Evolutionary conservation across 2,888 invertebrate genomes (phyloP), one percentile per base, ranked within the genome.

Genomic region (Conchocele bisecta): DNA sequence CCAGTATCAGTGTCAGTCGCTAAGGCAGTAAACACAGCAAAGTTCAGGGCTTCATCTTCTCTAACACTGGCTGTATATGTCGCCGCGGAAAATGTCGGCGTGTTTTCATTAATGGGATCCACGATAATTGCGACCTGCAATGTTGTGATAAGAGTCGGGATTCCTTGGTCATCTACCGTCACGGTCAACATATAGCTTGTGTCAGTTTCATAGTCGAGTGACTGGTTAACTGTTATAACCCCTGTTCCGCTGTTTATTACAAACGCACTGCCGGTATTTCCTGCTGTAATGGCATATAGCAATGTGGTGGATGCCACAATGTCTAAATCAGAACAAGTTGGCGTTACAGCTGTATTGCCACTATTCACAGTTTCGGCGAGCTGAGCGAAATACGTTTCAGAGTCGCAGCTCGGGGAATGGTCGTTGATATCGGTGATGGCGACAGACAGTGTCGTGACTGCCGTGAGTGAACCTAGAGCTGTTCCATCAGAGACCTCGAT

Each of bases 41-140:
- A 50, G 11, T 68, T 69, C 17, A 48, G 41, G 2, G 50, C 46
- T 7, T 67, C 73, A 46, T 79, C 76, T 48, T 86, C 86, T 22
- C 61, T 39, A 6, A 86, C 58, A 41, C 59, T 67, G 22, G 74
- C 46, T 26, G 76, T 70, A 56, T 72, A 70, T 11, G 56, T n/a
- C 20, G 51, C 72, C 7, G 74, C 63, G 22, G 69, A 75, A 67
- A 86, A 84, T 7, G 59, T 54, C 2, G 88, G 86, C 2, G 73
- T 39, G 54, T 86, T 83, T 56, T 88, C 88, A 66, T 88, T 88
- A 3, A 84, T 48, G 41, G 86, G 86, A 7, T 66, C 61, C 7
- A 77, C 68, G 50, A 67, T 68, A 1, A 77, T 29, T 11, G 44
- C 53, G 71, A 77, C 71, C 7, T 50, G 33, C 1, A 81, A 24